Base-by-base conservation (phyloP, 92 coral and sea anemone genomes). In the Paragorgia papillata region DNA sequence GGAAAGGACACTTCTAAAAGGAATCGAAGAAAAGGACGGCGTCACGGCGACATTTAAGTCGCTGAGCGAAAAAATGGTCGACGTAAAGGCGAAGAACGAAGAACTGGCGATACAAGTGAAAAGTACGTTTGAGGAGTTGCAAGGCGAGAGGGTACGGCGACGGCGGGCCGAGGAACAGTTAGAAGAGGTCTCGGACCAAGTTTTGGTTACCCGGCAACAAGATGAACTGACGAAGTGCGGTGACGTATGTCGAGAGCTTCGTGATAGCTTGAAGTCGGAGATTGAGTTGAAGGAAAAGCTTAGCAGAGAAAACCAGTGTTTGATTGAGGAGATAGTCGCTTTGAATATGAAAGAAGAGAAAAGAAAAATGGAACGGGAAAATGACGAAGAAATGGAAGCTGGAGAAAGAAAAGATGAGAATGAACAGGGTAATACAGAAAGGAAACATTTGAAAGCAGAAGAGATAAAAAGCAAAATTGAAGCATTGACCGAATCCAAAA, bases 11-110 rank as follows among this genome's bases (percentile, higher is more conserved):
- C 77, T 81, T 27, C 74, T 74, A 4, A 79, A 83, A 66, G 86
- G 79, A 50, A 79, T 49, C 68, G 55, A 76, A 40, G 91, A 86
- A 58, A 88, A 84, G 27, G 95, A 87, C 54, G 90, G 77, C 28
- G 66, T 85, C 26, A 46, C 75, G 43, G 60, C 83, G 73, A 88
- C 82, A 64, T 57, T 86, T 29, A 80, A 76, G 40, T 57, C 88
- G 57, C 75, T 82, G 27, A 79, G 83, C 54, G 80, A 67, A 35
- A 93, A 91, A 57, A 75, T 89, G 19, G 82, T 49, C 63, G 82
- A 79, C 41, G 83, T 83, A 33, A 84, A 74, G 50, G 69, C 85
- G 39, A 57, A 37, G 29, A 83, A 61, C 66, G 64, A 63, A 29
- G 73, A 82, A 63, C 6, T 73, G 62, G 80, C 32, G 55, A 74